Evolutionary conservation across 2,888 invertebrate species (phyloP).

Genomic region (Chalcis sispes): DNA sequence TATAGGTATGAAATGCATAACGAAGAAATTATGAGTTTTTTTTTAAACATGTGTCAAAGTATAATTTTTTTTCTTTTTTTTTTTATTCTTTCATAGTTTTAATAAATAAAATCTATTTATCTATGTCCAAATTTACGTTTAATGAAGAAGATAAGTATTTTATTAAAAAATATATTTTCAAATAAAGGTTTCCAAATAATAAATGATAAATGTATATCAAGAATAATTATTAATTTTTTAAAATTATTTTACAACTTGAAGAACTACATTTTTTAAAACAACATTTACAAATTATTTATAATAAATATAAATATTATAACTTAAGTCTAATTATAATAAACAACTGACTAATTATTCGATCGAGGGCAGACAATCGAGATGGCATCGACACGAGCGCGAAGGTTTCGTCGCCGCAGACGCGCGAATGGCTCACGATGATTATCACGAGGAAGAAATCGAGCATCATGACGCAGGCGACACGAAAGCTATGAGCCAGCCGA

Average conservation of each 20-base stretch:
- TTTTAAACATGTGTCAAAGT: neutral
- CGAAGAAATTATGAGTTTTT: neutral
- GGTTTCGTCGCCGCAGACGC: conserved; percentile 11
- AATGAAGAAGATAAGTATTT: too few relatives aligned
- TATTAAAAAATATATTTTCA: too few relatives aligned
- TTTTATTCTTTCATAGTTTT: too few relatives aligned
- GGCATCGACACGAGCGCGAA: conserved; percentile 46
- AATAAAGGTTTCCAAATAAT: too few relatives aligned
- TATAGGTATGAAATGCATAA: conserved; percentile 64
- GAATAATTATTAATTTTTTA: neutral
- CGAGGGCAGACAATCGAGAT: conserved; percentile 63
- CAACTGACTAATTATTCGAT: too few relatives aligned
- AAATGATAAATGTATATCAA: too few relatives aligned
- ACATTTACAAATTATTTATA: neutral
- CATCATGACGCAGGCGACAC: conserved; percentile 70
- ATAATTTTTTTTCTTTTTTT: neutral
- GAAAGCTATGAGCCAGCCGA: conserved; percentile 79
- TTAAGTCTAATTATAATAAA: too few relatives aligned
- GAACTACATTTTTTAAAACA: neutral
- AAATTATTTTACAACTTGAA: neutral
- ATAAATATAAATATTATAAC: neutral
- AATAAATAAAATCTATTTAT: too few relatives aligned
- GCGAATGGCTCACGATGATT: neutral
- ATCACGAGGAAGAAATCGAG: conserved; percentile 26
- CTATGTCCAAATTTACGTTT: too few relatives aligned